Evolutionary conservation across 2,113 vertebrate genomes (phyloP).

Genomic region (Lamprologus ornatipinnis): DNA sequence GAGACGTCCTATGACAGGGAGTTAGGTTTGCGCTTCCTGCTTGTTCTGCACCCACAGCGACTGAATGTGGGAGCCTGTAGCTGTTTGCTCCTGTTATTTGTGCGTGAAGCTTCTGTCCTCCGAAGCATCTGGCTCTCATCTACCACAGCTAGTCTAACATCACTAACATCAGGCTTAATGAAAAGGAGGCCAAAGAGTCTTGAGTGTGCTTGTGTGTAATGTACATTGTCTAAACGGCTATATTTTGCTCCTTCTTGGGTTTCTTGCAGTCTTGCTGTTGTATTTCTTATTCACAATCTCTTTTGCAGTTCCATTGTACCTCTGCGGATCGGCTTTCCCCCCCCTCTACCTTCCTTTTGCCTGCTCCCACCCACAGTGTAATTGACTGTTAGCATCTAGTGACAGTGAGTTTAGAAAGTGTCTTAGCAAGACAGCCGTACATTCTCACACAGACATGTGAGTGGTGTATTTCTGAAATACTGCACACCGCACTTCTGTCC

Average conservation of each 20-base stretch:
- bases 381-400: conserved; percentile 41
- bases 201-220: neutral
- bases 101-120: conserved; percentile 17
- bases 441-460: conserved; percentile 45
- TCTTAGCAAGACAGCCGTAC: conserved; percentile 32
- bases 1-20: neutral
- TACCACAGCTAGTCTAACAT: conserved; percentile 14
- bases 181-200: neutral
- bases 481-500: conserved; percentile 8
- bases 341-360: neutral
- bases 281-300: neutral
- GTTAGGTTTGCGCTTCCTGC: conserved; percentile 8
- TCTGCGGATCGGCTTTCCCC: neutral
- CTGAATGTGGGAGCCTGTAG: neutral
- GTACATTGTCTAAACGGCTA: neutral
- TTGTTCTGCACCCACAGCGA: conserved; percentile 1
- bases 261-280: neutral
- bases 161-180: conserved; percentile 8
- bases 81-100: conserved; percentile 34
- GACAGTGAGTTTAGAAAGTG: conserved; percentile 33
- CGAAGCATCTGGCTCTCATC: conserved; percentile 53
- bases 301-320: neutral
- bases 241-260: neutral
- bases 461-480: conserved; percentile 44
- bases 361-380: conserved; percentile 13